Evolutionary conservation across 2,888 invertebrate genomes (phyloP).

Genomic region (Drosophila maculinotata): DNA sequence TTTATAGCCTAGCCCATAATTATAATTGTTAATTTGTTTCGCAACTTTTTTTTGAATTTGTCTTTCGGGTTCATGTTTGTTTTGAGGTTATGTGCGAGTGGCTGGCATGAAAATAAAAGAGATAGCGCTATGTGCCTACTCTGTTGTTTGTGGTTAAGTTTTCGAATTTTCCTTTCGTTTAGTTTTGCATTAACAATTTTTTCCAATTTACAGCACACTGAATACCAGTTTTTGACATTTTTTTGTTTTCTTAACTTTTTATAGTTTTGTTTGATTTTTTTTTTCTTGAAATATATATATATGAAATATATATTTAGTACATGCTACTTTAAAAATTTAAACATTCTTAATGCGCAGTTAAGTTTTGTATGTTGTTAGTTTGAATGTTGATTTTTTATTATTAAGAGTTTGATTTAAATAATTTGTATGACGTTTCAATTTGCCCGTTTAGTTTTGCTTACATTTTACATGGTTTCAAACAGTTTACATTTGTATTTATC

Average conservation of each 20-base stretch:
- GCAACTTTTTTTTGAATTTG: slow-evolving; percentile 7
- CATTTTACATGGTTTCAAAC: slow-evolving; percentile 45
- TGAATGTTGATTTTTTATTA: neutral
- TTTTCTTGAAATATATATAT: too few species aligned
- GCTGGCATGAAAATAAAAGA: slow-evolving; percentile 36
- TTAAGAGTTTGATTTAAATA: slow-evolving; percentile 43
- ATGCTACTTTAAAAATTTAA: slow-evolving; percentile 26
- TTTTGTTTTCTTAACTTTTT: neutral
- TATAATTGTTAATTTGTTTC: slow-evolving; percentile 1
- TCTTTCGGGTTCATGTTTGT: slow-evolving; percentile 2
- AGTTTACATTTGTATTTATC: slow-evolving; percentile 27
- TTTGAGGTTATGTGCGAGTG: slow-evolving; percentile 30
- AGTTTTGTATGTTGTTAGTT: slow-evolving; percentile 7
- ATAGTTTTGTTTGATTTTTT: slow-evolving; percentile 8
- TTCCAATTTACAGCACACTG: slow-evolving; percentile 21
- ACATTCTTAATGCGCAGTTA: slow-evolving; percentile 19
- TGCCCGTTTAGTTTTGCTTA: slow-evolving; percentile 34
- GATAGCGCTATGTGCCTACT: slow-evolving; percentile 26
- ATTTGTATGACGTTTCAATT: slow-evolving; percentile 17
- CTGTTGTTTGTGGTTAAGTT: slow-evolving; percentile 7
- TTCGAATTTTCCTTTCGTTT: neutral
- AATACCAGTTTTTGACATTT: slow-evolving; percentile 16
- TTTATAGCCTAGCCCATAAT: slow-evolving; percentile 29
- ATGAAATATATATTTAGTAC: too few species aligned
- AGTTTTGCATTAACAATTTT: neutral